These are phyloP conservation scores for Tichodroma muraria DNA, from an alignment of 2,113 vertebrate species.

Conservation along the genomic window DNA sequence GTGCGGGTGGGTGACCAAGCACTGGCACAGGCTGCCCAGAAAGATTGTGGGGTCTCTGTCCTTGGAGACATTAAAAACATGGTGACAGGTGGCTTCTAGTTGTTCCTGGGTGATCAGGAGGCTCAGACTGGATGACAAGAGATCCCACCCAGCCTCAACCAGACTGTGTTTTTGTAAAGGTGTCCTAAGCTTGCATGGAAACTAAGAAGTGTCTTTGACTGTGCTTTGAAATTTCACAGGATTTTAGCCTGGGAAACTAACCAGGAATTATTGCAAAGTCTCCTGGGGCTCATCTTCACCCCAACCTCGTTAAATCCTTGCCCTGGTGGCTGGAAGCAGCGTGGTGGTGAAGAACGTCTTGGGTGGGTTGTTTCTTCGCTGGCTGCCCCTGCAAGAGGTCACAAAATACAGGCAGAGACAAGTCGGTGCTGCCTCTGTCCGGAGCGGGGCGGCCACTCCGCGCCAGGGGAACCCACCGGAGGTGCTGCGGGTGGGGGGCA, in stretches of 20 bases:
- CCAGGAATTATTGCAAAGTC: neutral
- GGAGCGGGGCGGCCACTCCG: too few species aligned
- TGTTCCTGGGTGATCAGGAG: neutral
- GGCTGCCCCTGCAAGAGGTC: accelerated
- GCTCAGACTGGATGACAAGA: neutral
- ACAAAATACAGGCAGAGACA: neutral
- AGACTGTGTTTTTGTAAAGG: neutral
- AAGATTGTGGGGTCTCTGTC: neutral
- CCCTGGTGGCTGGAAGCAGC: accelerated
- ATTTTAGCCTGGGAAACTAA: neutral
- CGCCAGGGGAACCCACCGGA: accelerated
- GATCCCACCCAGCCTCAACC: neutral
- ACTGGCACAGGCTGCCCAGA: neutral
- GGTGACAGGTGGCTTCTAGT: neutral
- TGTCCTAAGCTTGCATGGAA: neutral
- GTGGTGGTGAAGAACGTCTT: neutral
- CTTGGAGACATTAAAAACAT: neutral
- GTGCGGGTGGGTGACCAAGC: too few species aligned
- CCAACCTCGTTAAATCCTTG: accelerated
- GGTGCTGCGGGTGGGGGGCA: neutral
- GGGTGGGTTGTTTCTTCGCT: accelerated
- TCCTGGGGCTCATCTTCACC: neutral
- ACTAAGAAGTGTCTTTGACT: neutral
- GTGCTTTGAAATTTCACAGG: neutral
- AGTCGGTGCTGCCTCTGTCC: accelerated